phyloP scores from a whole-genome alignment of 2,113 vertebrate genomes.

The Sminthopsis crassicaudata region DNA sequence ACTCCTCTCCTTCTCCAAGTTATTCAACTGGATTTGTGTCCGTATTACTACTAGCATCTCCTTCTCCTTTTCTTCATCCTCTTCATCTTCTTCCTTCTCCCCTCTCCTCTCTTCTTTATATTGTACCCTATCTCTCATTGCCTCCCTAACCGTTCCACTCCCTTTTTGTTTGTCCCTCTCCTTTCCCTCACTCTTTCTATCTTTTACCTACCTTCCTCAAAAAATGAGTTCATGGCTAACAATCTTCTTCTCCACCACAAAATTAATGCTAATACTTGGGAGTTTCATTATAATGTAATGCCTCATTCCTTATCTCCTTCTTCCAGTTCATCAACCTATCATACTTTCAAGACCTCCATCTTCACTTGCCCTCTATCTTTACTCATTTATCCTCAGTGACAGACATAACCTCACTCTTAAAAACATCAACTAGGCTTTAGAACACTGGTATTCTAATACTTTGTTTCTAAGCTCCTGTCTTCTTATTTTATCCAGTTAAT shows the following conservation, averaged over 20 bases:
- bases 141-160: neutral
- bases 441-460: neutral
- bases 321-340: neutral
- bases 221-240: neutral
- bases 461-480: neutral
- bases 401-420: neutral
- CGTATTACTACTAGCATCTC: neutral
- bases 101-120: neutral
- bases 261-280: neutral
- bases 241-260: neutral
- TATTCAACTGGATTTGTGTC: neutral
- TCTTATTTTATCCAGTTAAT: no score
- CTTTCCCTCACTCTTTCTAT: neutral
- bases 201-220: neutral
- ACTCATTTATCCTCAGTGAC: neutral
- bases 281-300: neutral
- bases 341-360: neutral
- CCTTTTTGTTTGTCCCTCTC: neutral
- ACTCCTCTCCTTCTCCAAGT: neutral
- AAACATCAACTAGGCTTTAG: neutral
- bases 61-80: no score
- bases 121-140: neutral
- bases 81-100: neutral
- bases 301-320: neutral
- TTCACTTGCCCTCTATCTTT: neutral